These are phyloP conservation scores for Girardinus metallicus DNA, from an alignment of 2,797 vertebrate species.

Conservation along the genomic window DNA sequence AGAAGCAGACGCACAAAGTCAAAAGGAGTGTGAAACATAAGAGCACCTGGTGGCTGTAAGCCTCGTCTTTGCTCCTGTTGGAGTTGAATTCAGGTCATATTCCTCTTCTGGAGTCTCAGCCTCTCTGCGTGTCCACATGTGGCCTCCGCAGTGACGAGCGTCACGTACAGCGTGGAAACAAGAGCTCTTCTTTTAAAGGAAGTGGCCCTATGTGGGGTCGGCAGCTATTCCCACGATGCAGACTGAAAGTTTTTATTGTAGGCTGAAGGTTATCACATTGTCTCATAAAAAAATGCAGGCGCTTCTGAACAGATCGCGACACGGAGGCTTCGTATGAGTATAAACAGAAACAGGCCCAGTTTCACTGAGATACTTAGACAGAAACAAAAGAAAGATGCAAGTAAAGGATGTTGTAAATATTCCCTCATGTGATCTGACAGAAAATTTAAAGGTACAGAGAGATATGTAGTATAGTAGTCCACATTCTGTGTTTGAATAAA, in stretches of 20 bases:
- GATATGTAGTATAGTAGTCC: neutral
- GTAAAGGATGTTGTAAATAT: neutral
- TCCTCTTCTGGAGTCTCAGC: slow-evolving; percentile 29
- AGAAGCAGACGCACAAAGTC: neutral
- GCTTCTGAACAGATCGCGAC: neutral
- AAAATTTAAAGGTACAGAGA: neutral
- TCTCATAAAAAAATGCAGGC: slow-evolving; percentile 4
- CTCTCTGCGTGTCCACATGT: slow-evolving; percentile 30
- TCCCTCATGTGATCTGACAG: neutral
- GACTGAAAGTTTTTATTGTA: slow-evolving; percentile 20
- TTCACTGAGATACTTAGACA: slow-evolving; percentile 40
- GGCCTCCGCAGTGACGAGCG: slow-evolving; percentile 31
- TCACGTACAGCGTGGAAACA: slow-evolving; percentile 45
- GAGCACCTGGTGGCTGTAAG: neutral
- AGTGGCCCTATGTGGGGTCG: slow-evolving; percentile 38
- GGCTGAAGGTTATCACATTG: slow-evolving; percentile 8
- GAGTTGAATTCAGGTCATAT: slow-evolving; percentile 33
- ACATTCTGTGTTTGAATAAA: neutral
- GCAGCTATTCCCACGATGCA: slow-evolving; percentile 53
- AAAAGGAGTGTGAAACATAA: neutral
- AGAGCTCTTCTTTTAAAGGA: slow-evolving; percentile 44
- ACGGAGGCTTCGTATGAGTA: slow-evolving; percentile 10
- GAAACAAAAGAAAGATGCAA: neutral
- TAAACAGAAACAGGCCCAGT: slow-evolving; percentile 31
- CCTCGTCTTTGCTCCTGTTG: neutral